These are phyloP conservation scores for Thumatha senex DNA, from an alignment of 2,888 invertebrate genomes.

Conservation along the genomic window DNA sequence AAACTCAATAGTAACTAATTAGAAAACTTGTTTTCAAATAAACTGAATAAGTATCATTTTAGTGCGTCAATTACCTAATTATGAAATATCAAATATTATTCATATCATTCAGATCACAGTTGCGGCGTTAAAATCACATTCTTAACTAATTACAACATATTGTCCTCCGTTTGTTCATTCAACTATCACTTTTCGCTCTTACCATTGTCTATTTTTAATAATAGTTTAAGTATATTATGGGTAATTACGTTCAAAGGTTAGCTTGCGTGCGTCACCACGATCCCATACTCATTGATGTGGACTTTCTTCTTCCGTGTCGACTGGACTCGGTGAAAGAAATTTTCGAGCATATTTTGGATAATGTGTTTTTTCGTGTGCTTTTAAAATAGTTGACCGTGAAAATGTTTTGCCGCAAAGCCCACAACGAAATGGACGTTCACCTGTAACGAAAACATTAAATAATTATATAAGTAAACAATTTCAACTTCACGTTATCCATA, in stretches of 20 bases:
- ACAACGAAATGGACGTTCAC: slow-evolving; percentile 95
- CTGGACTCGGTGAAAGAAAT: slow-evolving; percentile 93
- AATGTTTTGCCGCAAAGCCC: slow-evolving; percentile 95
- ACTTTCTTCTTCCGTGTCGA: slow-evolving; percentile 92
- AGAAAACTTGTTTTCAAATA: slow-evolving; percentile 52
- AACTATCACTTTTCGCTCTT: slow-evolving; percentile 59
- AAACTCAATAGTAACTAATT: slow-evolving; percentile 46
- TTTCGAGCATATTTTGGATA: slow-evolving; percentile 96
- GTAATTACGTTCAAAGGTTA: slow-evolving; percentile 54
- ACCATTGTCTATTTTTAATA: slow-evolving; percentile 58
- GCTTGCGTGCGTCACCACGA: slow-evolving; percentile 52
- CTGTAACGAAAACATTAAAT: slow-evolving; percentile 51
- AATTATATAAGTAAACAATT: slow-evolving; percentile 15
- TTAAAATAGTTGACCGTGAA: slow-evolving; percentile 94
- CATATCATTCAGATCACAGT: slow-evolving; percentile 85
- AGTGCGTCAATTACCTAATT: slow-evolving; percentile 80
- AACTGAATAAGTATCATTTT: slow-evolving; percentile 67
- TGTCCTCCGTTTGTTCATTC: slow-evolving; percentile 78
- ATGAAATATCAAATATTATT: slow-evolving; percentile 84
- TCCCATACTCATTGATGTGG: slow-evolving; percentile 85
- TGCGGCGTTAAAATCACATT: slow-evolving; percentile 84
- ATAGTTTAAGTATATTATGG: slow-evolving; percentile 41
- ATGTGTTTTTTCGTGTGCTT: slow-evolving; percentile 96
- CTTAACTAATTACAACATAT: slow-evolving; percentile 82
- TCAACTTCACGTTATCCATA: not conserved